phyloP scores from a whole-genome alignment of 2,797 vertebrate species.

The Semaprochilodus insignis region DNA sequence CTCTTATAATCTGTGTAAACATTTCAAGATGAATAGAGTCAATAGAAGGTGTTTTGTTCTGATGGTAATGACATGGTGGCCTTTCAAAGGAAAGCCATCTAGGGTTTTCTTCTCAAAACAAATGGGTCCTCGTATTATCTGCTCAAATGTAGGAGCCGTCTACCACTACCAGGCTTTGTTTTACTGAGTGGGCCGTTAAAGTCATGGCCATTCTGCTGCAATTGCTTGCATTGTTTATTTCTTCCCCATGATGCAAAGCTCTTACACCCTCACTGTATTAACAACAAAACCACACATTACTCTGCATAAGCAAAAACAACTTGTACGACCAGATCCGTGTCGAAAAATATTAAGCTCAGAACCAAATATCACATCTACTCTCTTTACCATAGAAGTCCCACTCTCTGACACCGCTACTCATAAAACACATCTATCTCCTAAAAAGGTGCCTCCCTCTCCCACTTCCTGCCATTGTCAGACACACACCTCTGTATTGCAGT shows the following conservation, averaged over 20 bases:
- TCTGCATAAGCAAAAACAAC: neutral
- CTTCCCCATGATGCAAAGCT: neutral
- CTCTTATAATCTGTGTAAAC: too few species aligned
- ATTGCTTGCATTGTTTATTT: neutral
- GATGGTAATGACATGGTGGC: neutral
- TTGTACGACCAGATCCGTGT: neutral
- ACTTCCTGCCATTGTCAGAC: neutral
- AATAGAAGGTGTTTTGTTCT: too few species aligned
- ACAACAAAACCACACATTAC: neutral
- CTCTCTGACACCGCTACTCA: neutral
- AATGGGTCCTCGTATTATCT: neutral
- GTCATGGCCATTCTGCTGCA: neutral
- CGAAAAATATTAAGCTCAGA: neutral
- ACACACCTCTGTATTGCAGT: slow-evolving; percentile 85
- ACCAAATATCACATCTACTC: neutral
- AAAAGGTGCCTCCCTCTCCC: neutral
- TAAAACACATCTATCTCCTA: neutral
- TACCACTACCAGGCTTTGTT: too few species aligned
- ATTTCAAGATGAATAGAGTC: too few species aligned
- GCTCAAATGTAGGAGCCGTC: neutral
- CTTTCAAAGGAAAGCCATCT: neutral
- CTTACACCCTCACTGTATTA: neutral
- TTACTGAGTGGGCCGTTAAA: neutral
- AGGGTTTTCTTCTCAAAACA: neutral
- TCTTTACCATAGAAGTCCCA: too few species aligned